phyloP scores from a whole-genome alignment of 2,888 invertebrate species.

The Helleia helle region DNA sequence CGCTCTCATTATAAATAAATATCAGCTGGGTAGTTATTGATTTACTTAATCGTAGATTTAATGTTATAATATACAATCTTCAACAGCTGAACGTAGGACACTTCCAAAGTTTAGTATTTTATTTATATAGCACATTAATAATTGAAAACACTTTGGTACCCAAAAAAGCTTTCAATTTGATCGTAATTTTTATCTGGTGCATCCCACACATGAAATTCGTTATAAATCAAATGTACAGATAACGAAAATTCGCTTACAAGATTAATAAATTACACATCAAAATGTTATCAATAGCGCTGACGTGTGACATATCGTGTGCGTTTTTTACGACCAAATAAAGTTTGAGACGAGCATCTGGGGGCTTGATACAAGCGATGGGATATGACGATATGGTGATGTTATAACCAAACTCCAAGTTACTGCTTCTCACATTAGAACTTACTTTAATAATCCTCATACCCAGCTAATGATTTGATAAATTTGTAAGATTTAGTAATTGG shows the following conservation, averaged over 20 bases:
- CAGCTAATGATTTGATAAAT: too few species aligned
- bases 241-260: slow-evolving; percentile 12
- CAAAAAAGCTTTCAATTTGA: slow-evolving; percentile 10
- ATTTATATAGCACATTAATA: slow-evolving; percentile 6
- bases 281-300: slow-evolving; percentile 41
- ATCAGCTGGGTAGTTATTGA: too few species aligned
- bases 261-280: slow-evolving; percentile 17
- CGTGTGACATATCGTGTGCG: slow-evolving; percentile 46
- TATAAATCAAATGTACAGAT: slow-evolving; percentile 11
- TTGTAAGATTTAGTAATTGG: too few species aligned
- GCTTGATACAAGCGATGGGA: too few species aligned
- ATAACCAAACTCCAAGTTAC: too few species aligned
- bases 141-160: slow-evolving; percentile 3
- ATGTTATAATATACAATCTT: too few species aligned
- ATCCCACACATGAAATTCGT: slow-evolving; percentile 10
- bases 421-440: too few species aligned
- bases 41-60: too few species aligned
- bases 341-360: neutral
- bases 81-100: too few species aligned
- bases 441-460: too few species aligned
- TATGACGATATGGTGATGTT: slow-evolving; percentile 48
- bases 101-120: too few species aligned
- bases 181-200: slow-evolving; percentile 9
- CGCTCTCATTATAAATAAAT: too few species aligned
- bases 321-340: slow-evolving; percentile 32